A percentile compares a stretch with the other conserved stretches of the same genome.
These are phyloP conservation scores for Hartigia nigra DNA, from an alignment of 2,888 invertebrate genomes.

Conservation along the genomic window DNA sequence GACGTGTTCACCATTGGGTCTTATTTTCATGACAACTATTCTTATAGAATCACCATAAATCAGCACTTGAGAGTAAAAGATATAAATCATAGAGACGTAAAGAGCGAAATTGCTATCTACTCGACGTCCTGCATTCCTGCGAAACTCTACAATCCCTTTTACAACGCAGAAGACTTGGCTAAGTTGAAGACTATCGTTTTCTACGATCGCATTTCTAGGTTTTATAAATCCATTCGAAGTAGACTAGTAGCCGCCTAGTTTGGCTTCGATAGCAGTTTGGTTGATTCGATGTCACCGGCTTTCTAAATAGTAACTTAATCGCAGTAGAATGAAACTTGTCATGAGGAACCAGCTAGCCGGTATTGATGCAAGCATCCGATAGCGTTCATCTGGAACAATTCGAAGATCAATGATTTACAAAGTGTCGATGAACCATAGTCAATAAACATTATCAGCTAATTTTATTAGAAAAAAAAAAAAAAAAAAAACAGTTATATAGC, in stretches of 20 bases:
- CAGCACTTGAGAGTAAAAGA: background rate
- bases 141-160: background rate
- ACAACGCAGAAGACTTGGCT: background rate
- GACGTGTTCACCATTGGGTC: background rate
- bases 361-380: slow-evolving; percentile 80
- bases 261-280: background rate
- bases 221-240: background rate
- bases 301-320: slow-evolving; percentile 55
- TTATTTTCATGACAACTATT: background rate
- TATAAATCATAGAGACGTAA: background rate
- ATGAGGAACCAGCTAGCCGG: slow-evolving; percentile 82
- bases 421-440: background rate
- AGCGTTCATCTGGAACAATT: slow-evolving; percentile 79
- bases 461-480: background rate
- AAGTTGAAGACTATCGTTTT: background rate
- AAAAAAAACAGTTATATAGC: too few species aligned
- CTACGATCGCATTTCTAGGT: background rate
- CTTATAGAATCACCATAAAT: background rate
- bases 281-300: slow-evolving; percentile 52
- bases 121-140: background rate
- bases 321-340: slow-evolving; percentile 71
- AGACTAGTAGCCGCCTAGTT: background rate
- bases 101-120: background rate
- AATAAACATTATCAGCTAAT: background rate
- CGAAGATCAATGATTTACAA: background rate